Percentiles rank a stretch among this genome's conserved stretches.
phyloP scores from a whole-genome alignment of 1,140 invertebrate genomes.

The Pachyrhynchus sulphureomaculatus region DNA sequence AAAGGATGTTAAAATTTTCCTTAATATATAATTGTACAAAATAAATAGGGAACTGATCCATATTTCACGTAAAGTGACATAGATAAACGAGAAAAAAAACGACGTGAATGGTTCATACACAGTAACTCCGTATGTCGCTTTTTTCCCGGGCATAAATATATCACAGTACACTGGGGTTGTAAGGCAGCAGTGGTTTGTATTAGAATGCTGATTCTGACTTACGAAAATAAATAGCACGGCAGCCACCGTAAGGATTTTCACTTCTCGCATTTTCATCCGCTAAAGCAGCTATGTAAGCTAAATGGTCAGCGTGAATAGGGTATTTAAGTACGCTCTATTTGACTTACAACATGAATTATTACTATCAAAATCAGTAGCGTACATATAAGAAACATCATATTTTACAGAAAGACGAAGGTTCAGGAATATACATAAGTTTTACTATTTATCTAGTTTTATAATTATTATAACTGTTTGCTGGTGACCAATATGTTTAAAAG shows the following conservation, averaged over 20 bases:
- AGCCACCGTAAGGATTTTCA: conserved; percentile 24
- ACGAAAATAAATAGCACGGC: conserved; percentile 25
- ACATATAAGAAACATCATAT: background rate
- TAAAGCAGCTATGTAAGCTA: conserved; percentile 29
- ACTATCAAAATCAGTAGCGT: conserved; percentile 6
- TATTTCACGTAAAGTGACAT: conserved; percentile 13
- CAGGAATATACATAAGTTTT: too few relatives aligned
- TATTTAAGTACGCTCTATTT: conserved; percentile 31
- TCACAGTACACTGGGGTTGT: conserved; percentile 12
- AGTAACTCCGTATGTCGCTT: conserved; percentile 18
- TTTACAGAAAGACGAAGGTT: too few relatives aligned
- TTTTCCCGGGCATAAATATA: conserved; percentile 25
- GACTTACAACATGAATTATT: conserved; percentile 22
- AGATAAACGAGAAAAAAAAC: conserved; percentile 27
- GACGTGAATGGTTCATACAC: conserved; percentile 19
- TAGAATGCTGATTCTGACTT: conserved; percentile 28
- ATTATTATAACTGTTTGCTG: too few relatives aligned
- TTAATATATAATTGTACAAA: conserved; percentile 10
- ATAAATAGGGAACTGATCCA: conserved; percentile 9
- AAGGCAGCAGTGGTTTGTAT: conserved; percentile 26
- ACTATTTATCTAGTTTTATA: too few relatives aligned
- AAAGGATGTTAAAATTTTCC: too few relatives aligned
- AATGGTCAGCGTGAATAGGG: conserved; percentile 27
- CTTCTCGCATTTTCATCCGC: conserved; percentile 28
- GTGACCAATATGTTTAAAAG: too few relatives aligned